Percentiles rank a stretch among this genome's conserved stretches.
These are phyloP conservation scores for Ancistrus triradiatus DNA, from an alignment of 2,113 vertebrate genomes.

Conservation along the genomic window DNA sequence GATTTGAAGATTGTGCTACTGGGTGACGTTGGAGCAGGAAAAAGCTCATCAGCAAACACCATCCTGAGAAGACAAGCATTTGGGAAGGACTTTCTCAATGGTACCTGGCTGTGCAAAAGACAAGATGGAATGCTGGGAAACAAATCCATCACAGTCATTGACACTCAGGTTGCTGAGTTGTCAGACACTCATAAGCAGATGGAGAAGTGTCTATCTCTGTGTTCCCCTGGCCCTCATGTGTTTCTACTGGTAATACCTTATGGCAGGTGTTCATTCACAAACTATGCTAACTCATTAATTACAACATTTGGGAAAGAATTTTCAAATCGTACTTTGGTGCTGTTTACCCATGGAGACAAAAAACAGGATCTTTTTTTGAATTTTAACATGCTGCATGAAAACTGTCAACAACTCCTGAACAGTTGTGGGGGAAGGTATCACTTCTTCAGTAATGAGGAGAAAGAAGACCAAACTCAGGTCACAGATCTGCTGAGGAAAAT, in stretches of 20 bases:
- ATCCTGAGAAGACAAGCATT: constrained; percentile 1
- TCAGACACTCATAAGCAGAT: constrained; percentile 23
- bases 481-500: too few species aligned
- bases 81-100: rapidly evolving
- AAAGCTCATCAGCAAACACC: constrained; percentile 34
- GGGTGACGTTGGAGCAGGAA: constrained; percentile 25
- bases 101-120: neutral
- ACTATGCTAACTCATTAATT: neutral
- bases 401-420: constrained; percentile 1
- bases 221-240: constrained; percentile 46
- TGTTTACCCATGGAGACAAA: constrained; percentile 56
- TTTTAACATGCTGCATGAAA: neutral
- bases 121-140: neutral
- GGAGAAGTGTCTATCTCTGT: constrained; percentile 32
- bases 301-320: constrained; percentile 41
- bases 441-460: constrained; percentile 37
- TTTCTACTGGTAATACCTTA: constrained; percentile 50
- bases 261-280: constrained; percentile 29
- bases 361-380: constrained; percentile 4
- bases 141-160: constrained; percentile 20
- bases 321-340: constrained; percentile 37
- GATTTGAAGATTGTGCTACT: constrained; percentile 32
- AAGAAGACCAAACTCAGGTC: too few species aligned
- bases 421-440: constrained; percentile 37
- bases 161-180: constrained; percentile 52